Evolutionary conservation across 2,888 invertebrate species (phyloP).

Genomic region (Volucella bombylans): DNA sequence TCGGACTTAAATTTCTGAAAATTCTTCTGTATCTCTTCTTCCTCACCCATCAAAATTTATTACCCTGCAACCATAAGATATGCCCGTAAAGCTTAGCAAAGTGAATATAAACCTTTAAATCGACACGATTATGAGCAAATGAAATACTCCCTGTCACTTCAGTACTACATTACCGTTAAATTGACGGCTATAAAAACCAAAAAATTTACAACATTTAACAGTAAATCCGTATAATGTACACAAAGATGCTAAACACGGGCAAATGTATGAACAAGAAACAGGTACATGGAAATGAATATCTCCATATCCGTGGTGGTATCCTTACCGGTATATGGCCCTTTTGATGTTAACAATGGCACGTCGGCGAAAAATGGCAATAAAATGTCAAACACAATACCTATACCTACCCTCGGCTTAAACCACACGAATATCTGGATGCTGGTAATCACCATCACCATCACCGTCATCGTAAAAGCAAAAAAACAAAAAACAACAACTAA

Average conservation of each 20-base stretch:
- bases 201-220: constrained; percentile 32
- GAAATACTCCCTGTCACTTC: constrained; percentile 20
- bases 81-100: constrained; percentile 32
- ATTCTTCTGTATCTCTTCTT: no score
- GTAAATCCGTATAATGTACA: not conserved
- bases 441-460: constrained; percentile 13
- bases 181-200: constrained; percentile 48
- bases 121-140: constrained; percentile 14
- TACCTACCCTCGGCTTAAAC: constrained; percentile 28
- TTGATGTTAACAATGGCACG: constrained; percentile 37
- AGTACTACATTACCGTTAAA: constrained; percentile 64
- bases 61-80: constrained; percentile 24
- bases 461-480: constrained; percentile 42
- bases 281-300: constrained; percentile 21
- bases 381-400: constrained; percentile 38
- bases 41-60: constrained; percentile 17
- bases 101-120: constrained; percentile 53
- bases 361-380: constrained; percentile 48
- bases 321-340: not conserved
- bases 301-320: not conserved
- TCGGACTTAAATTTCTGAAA: no score
- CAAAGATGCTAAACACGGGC: constrained; percentile 19
- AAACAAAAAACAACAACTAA: constrained; percentile 37
- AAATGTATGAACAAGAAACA: constrained; percentile 21
- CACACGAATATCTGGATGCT: not conserved